Conservation (phyloP, 2,797 vertebrate genomes). For the Onychomys torridus region DNA sequence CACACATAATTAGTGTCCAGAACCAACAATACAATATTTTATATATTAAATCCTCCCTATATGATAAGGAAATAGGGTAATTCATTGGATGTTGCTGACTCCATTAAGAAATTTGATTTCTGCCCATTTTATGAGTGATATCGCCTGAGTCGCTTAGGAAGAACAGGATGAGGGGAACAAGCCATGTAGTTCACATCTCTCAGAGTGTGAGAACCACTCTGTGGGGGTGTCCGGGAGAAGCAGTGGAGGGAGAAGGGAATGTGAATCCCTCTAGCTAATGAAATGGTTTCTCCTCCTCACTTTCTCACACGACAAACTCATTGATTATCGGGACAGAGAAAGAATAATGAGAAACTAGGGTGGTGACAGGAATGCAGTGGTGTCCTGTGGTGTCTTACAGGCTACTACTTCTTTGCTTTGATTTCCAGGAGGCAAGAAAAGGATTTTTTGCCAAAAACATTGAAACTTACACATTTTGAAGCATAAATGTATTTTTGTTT, state of each 20-base stretch:
- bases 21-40: conserved; percentile 5
- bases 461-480: conserved; percentile 38
- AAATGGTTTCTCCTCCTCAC: background rate
- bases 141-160: background rate
- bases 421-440: background rate
- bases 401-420: background rate
- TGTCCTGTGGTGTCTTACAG: background rate
- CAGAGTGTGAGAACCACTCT: background rate
- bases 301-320: background rate
- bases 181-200: background rate
- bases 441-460: background rate
- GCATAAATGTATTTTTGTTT: conserved; percentile 22
- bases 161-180: background rate
- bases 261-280: background rate
- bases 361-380: background rate
- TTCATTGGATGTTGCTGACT: background rate
- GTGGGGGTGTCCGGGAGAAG: background rate
- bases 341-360: background rate
- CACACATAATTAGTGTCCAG: background rate
- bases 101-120: background rate
- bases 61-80: conserved; percentile 10
- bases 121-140: background rate
- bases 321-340: background rate
- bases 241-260: background rate
- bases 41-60: background rate